Percentiles rank a stretch among this genome's conserved stretches.
Evolutionary conservation across 1,140 invertebrate species (phyloP).

Genomic region (Drosophila ercepeae): DNA sequence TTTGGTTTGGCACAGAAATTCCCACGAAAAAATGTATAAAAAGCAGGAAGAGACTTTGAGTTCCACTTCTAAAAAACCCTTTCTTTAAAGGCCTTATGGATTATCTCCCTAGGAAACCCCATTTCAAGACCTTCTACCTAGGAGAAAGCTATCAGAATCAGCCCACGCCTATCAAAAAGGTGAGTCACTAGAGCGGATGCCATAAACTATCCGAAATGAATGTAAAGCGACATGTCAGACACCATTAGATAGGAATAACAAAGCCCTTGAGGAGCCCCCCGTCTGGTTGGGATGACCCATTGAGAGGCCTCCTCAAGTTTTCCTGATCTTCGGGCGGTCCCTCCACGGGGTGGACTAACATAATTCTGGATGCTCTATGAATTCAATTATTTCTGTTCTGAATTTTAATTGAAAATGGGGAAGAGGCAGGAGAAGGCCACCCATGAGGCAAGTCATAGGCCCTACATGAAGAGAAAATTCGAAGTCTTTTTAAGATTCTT

Average conservation of each 20-base stretch:
- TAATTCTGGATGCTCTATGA: slow-evolving; percentile 13
- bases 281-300: slow-evolving; percentile 21
- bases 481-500: neutral
- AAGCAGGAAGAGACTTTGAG: slow-evolving; percentile 1
- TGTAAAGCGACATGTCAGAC: slow-evolving; percentile 12
- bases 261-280: slow-evolving; percentile 17
- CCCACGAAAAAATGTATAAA: slow-evolving; percentile 56
- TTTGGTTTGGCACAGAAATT: slow-evolving; percentile 15
- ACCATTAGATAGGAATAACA: slow-evolving; percentile 22
- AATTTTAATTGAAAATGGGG: slow-evolving; percentile 22
- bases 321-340: slow-evolving; percentile 20
- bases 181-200: slow-evolving; percentile 53
- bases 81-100: neutral
- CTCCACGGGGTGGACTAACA: slow-evolving; percentile 29
- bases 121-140: neutral
- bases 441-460: neutral
- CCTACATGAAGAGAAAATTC: neutral
- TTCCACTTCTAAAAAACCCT: neutral
- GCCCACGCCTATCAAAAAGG: slow-evolving; percentile 18
- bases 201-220: slow-evolving; percentile 40
- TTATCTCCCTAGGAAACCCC: neutral
- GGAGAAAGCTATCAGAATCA: slow-evolving; percentile 2
- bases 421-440: neutral
- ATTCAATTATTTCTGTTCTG: slow-evolving; percentile 42
- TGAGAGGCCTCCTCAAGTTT: slow-evolving; percentile 19